Evolutionary conservation across 2,888 invertebrate genomes (phyloP), one percentile per base, ranked within the genome.

Genomic region (Cerastoderma edule): DNA sequence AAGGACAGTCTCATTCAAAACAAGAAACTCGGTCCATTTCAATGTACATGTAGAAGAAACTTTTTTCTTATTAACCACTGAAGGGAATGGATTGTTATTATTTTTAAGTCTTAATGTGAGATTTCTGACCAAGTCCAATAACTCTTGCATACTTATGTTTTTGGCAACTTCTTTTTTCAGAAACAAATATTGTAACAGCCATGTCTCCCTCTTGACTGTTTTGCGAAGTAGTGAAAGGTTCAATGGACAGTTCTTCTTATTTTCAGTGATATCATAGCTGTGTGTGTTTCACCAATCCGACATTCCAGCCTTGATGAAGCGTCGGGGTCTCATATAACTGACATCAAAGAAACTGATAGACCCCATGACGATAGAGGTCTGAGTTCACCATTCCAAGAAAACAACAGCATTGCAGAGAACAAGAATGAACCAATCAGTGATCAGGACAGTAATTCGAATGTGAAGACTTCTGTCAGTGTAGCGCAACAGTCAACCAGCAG

Each of bases 281-380:
- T 65, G 2, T 44, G 48, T 39, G 8, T 46, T 24, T 65, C 65
- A 13, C 65, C 65, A 35, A 60, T 60, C 39, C n/a, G 60, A 60
- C 60, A 64, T 48, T 30, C 54, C 6, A 53, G 33, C 1, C 27
- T 71, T 13, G 71, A 71, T 13, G 71, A 71, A 44, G 54, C 54
- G 13, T 22, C 71, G n/a, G 53, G 50, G 19, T 19, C 24, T 6
- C 60, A 60, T 22, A 24, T 32, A 39, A 60, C 35, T 39, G 60
- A 33, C 5, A 35, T 27, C 33, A n/a, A 1, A 6, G n/a, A n/a
- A n/a, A 60, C 48, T 65, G 64, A 54, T 35, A 32, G 46, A 44
- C 19, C 13, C 39, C 60, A 60, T n/a, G 60, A 60, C 13, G 60
- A 60, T 24, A 35, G 24, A 24, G 39, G 60, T 24, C 60, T 39